Conservation (phyloP, 2,888 invertebrate species). For the Zonitis immaculata region DNA sequence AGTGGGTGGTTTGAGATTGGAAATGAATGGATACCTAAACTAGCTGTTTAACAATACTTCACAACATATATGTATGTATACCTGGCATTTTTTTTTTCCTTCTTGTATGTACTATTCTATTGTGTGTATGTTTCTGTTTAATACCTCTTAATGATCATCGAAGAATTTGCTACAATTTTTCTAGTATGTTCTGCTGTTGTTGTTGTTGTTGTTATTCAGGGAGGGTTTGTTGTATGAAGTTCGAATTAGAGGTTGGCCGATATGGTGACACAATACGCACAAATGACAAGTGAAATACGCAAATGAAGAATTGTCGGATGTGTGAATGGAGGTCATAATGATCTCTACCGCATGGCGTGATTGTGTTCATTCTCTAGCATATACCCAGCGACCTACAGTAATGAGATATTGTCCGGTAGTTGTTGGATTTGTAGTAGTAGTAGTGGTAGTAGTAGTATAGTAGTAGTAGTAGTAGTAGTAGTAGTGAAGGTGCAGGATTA, state of each 20-base stretch:
- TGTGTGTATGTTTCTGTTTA: background rate
- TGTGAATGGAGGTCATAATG: slow-evolving; percentile 49
- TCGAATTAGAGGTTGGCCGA: slow-evolving; percentile 24
- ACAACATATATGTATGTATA: no score
- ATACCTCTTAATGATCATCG: background rate
- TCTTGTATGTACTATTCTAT: background rate
- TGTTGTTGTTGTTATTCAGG: background rate
- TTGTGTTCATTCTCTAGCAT: slow-evolving; percentile 32
- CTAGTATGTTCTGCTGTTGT: background rate
- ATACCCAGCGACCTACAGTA: slow-evolving; percentile 33
- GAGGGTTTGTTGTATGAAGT: background rate
- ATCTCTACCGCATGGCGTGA: slow-evolving; percentile 41
- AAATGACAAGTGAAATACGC: slow-evolving; percentile 55
- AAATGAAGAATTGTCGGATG: slow-evolving; percentile 54
- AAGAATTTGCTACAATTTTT: no score
- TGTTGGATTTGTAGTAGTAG: no score
- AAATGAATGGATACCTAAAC: slow-evolving; percentile 18
- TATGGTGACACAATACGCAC: slow-evolving; percentile 47
- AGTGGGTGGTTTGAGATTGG: slow-evolving; percentile 15
- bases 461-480: no score
- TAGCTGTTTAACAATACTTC: slow-evolving; percentile 15
- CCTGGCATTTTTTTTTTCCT: slow-evolving; percentile 11
- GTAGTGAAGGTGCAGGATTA: no score
- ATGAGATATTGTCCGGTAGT: slow-evolving; percentile 42
- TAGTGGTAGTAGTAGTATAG: slow-evolving; percentile 15